A percentile compares a stretch with the other conserved stretches of the same genome.
Conservation (phyloP, 2,113 vertebrate species). For the Danio rerio region GRCz12tu NC_133198.1:26671501-26672000, state of each 20-base stretch:
- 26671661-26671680: background rate
- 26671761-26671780: conserved; percentile 36
- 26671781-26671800: background rate
- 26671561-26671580: conserved; percentile 19
- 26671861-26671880: background rate
- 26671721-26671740: background rate
- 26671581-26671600: background rate
- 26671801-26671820: conserved; percentile 3
- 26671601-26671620: conserved; percentile 33
- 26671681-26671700: conserved; percentile 24
- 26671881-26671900: background rate
- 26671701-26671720: background rate
- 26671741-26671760: conserved; percentile 33
- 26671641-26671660: background rate
- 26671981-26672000: no score
- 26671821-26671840: conserved; percentile 43
- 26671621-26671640: conserved; percentile 24
- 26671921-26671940: background rate
- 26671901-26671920: background rate
- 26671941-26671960: background rate
- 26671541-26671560: conserved; percentile 36
- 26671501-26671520: conserved; percentile 33
- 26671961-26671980: background rate
- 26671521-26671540: conserved; percentile 47
- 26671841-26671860: conserved; percentile 8